Conservation (phyloP, 2,797 vertebrate species). For the Alauda arvensis region DNA sequence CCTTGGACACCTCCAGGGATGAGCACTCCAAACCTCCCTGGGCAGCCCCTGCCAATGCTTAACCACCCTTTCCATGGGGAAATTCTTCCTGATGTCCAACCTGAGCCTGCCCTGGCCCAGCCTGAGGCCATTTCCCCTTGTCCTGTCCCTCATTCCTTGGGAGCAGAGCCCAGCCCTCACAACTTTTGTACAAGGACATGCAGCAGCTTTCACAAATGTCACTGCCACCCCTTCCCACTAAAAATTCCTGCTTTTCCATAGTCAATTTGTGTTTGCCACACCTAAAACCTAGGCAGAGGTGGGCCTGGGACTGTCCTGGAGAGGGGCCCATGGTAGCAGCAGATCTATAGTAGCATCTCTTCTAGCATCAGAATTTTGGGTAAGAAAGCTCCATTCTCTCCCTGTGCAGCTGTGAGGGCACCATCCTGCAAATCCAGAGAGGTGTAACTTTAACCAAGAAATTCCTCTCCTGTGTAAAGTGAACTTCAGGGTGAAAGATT, state of each 20-base stretch:
- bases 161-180: rapidly evolving
- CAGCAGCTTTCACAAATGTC: not conserved
- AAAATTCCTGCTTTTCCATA: not conserved
- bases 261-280: not conserved
- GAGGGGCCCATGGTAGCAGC: not conserved
- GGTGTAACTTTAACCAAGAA: not conserved
- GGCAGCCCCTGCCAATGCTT: rapidly evolving
- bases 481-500: not conserved
- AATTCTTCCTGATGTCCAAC: not conserved
- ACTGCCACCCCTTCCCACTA: not conserved
- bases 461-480: not conserved
- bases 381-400: not conserved
- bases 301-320: not conserved
- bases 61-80: rapidly evolving
- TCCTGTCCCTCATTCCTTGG: not conserved
- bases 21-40: not conserved
- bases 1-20: not conserved
- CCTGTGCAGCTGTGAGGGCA: not conserved
- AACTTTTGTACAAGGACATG: not conserved
- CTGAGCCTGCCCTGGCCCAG: not conserved
- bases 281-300: not conserved
- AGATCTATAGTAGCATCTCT: not conserved
- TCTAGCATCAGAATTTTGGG: not conserved
- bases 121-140: not conserved
- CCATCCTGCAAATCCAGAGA: not conserved